A percentile compares a stretch with the other conserved stretches of the same genome.
These are phyloP conservation scores for Noctua janthe DNA, from an alignment of 2,888 invertebrate genomes.

Conservation along the genomic window DNA sequence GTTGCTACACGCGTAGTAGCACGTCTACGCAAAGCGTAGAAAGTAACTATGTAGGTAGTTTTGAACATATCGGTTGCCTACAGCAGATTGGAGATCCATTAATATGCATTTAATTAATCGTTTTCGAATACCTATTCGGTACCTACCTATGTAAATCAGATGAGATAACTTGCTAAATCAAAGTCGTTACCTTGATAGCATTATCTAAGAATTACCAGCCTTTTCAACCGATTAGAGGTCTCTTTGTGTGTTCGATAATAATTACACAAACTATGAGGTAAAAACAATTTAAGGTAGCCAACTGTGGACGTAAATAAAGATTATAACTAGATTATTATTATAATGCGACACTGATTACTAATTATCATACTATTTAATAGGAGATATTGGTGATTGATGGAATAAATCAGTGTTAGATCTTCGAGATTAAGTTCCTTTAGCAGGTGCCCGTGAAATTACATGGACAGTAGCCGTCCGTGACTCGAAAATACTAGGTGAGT, in stretches of 20 bases:
- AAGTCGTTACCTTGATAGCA: slow-evolving; percentile 43
- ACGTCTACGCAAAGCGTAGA: background rate
- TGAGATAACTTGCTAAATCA: slow-evolving; percentile 35
- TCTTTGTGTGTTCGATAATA: slow-evolving; percentile 1
- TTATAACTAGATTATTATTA: slow-evolving; percentile 44
- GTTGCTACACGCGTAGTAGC: background rate
- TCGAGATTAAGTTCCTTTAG: slow-evolving; percentile 61
- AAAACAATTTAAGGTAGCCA: slow-evolving; percentile 32
- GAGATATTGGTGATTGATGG: slow-evolving; percentile 63
- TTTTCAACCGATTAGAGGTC: slow-evolving; percentile 14
- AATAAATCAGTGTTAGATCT: slow-evolving; percentile 72
- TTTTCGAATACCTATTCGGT: background rate
- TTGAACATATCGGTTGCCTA: background rate
- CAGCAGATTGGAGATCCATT: background rate
- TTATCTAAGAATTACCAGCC: slow-evolving; percentile 33
- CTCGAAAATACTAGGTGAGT: slow-evolving; percentile 67
- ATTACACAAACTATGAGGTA: slow-evolving; percentile 10
- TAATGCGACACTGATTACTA: slow-evolving; percentile 58
- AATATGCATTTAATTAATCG: background rate
- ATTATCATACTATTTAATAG: slow-evolving; percentile 55
- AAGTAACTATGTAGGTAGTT: no score
- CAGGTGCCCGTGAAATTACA: slow-evolving; percentile 40
- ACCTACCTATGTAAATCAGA: slow-evolving; percentile 14
- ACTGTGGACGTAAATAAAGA: slow-evolving; percentile 20
- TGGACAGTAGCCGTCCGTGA: slow-evolving; percentile 56